Percentiles rank a stretch among this genome's conserved stretches.
Evolutionary conservation across 2,113 vertebrate species (phyloP).

Genomic region (Phaethornis superciliosus): DNA sequence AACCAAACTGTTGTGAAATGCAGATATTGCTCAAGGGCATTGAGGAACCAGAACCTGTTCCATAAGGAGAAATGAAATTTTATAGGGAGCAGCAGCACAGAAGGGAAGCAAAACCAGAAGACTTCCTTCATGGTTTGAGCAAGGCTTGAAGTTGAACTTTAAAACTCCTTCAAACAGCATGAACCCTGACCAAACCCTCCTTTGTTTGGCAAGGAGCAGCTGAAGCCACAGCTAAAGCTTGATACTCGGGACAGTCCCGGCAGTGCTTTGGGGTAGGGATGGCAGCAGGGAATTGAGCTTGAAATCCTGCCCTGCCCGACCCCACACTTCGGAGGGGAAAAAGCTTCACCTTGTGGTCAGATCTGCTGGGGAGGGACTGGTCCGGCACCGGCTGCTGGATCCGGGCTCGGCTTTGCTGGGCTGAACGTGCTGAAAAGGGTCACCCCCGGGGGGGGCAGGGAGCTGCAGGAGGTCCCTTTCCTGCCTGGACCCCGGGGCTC

Average conservation of each 20-base stretch:
- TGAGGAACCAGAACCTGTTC: not conserved
- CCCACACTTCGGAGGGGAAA: fast-evolving
- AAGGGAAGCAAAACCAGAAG: not conserved
- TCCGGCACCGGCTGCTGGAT: not conserved
- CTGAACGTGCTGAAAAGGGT: not conserved
- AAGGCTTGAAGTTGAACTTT: not conserved
- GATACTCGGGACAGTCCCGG: fast-evolving
- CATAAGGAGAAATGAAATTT: not conserved
- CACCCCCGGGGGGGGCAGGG: not conserved
- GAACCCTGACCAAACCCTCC: not conserved
- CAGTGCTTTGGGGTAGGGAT: not conserved
- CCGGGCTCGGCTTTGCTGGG: not conserved
- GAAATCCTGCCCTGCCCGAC: not conserved
- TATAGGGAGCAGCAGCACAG: not conserved
- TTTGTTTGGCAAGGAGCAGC: not conserved
- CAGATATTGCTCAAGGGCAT: not conserved
- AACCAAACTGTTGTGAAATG: not conserved
- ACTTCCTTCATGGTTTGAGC: not conserved
- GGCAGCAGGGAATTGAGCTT: not conserved
- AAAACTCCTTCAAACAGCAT: not conserved
- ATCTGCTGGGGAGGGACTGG: not conserved
- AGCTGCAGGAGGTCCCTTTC: not conserved
- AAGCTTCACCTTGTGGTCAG: not conserved
- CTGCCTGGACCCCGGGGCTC: not conserved
- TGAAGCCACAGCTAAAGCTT: not conserved